phyloP scores from a whole-genome alignment of 2,797 vertebrate genomes.

The Sibirionetta formosa region DNA sequence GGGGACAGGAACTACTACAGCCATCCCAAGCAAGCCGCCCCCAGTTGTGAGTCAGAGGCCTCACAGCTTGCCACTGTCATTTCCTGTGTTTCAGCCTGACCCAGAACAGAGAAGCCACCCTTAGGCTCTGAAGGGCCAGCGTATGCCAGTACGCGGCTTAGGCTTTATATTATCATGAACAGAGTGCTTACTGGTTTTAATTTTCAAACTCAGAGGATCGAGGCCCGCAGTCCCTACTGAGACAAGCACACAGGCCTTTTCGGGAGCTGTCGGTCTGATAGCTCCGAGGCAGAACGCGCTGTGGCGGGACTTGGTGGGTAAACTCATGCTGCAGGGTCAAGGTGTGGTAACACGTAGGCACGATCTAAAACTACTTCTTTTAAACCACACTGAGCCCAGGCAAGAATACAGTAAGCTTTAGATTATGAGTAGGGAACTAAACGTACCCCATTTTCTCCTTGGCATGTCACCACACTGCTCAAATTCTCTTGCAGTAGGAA shows the following conservation, averaged over 20 bases:
- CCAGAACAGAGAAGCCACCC: not conserved
- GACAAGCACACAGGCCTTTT: not conserved
- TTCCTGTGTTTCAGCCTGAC: slow-evolving; percentile 42
- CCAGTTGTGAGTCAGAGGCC: slow-evolving; percentile 44
- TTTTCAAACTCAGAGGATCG: not conserved
- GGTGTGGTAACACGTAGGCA: not conserved
- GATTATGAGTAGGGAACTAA: not conserved
- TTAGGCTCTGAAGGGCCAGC: not conserved
- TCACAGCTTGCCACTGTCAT: not conserved
- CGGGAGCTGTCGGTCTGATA: not conserved
- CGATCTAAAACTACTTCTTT: not conserved
- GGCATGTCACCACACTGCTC: not conserved
- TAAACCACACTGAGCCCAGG: not conserved
- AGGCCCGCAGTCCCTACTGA: not conserved
- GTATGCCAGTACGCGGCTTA: not conserved
- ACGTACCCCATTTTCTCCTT: not conserved
- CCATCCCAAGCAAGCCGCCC: slow-evolving; percentile 2
- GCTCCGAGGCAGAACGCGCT: not conserved
- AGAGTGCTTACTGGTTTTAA: not conserved
- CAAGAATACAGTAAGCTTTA: not conserved
- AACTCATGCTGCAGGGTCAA: not conserved
- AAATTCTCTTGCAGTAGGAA: not conserved
- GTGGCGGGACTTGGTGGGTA: not conserved
- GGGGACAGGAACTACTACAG: slow-evolving; percentile 46
- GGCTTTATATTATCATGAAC: not conserved